Conservation (phyloP, 2,888 invertebrate genomes). For the Catocala nupta region DNA sequence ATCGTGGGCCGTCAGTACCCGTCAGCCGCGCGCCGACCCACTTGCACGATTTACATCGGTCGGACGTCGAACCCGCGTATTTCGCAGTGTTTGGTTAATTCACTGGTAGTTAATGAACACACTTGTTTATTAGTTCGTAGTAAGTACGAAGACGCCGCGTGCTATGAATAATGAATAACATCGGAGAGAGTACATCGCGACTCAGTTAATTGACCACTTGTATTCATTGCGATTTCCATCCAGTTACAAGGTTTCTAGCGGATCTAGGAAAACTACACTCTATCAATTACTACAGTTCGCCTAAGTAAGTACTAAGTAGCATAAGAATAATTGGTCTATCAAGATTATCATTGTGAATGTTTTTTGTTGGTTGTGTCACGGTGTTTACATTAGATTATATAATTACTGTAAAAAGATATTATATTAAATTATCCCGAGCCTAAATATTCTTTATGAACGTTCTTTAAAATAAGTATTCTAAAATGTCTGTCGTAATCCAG, state of each 20-base stretch:
- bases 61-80: slow-evolving; percentile 43
- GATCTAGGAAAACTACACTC: not conserved
- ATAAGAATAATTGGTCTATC: too few species aligned
- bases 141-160: slow-evolving; percentile 3
- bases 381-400: too few species aligned
- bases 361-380: too few species aligned
- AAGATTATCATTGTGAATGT: too few species aligned
- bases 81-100: slow-evolving; percentile 37
- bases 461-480: too few species aligned
- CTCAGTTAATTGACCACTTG: slow-evolving; percentile 12
- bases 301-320: not conserved
- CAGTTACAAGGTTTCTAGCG: slow-evolving; percentile 5
- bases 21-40: slow-evolving; percentile 30
- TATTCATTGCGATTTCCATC: slow-evolving; percentile 16
- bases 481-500: too few species aligned
- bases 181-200: slow-evolving; percentile 13
- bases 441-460: too few species aligned
- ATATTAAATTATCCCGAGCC: too few species aligned
- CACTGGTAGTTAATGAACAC: slow-evolving; percentile 16
- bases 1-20: slow-evolving; percentile 4
- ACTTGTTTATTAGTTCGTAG: slow-evolving; percentile 7
- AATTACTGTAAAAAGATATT: too few species aligned
- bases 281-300: not conserved
- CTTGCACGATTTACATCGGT: slow-evolving; percentile 29
- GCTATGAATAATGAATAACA: slow-evolving; percentile 14